Conservation (phyloP, 1,140 invertebrate genomes). For the Trinorchestia longiramus region DNA sequence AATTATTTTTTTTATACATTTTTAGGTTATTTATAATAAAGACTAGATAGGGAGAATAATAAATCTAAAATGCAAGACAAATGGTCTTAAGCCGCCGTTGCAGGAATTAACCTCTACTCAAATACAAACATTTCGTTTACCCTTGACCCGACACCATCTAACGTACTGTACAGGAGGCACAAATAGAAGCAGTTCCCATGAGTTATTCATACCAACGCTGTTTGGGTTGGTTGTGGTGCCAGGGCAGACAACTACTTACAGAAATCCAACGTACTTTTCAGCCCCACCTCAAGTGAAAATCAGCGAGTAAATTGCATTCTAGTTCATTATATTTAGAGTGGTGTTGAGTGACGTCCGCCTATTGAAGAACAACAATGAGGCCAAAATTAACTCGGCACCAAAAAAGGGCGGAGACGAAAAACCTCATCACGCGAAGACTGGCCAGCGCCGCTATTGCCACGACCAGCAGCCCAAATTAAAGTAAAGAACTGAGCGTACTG, state of each 20-base stretch:
- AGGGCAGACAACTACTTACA: not conserved
- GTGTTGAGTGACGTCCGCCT: not conserved
- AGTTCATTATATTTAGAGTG: not conserved
- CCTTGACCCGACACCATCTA: not conserved
- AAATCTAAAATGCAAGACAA: not conserved
- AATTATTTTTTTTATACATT: no score
- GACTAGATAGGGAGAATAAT: no score
- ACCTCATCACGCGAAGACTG: not conserved
- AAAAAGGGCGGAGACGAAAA: not conserved
- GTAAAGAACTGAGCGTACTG: not conserved
- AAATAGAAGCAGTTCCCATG: not conserved
- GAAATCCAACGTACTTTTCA: not conserved
- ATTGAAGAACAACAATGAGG: not conserved
- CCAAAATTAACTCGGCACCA: not conserved
- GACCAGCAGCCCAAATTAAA: conserved; percentile 14
- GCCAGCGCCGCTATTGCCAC: not conserved
- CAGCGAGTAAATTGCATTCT: not conserved
- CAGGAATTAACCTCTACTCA: not conserved
- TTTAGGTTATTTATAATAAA: no score
- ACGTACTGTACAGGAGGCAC: not conserved
- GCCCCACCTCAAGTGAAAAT: not conserved
- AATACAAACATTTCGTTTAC: not conserved
- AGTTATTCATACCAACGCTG: not conserved
- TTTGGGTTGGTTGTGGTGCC: not conserved
- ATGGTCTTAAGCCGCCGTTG: not conserved